Evolutionary conservation across 2,113 vertebrate species (phyloP).

Genomic region (Corythornis vintsioides): DNA sequence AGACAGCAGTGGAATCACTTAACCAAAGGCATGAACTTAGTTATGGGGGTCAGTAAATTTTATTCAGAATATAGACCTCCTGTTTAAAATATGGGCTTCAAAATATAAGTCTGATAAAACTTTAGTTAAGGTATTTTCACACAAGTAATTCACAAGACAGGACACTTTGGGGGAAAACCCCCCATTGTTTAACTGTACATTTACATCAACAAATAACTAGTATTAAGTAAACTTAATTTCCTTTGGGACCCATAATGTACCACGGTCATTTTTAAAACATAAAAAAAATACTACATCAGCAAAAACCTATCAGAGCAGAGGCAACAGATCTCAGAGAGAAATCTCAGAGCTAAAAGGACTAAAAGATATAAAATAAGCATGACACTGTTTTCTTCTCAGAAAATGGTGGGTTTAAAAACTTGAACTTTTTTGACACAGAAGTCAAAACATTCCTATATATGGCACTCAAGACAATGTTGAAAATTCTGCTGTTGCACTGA

Average conservation of each 20-base stretch:
- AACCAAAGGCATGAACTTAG: background rate
- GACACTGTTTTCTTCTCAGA: background rate
- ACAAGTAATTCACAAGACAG: background rate
- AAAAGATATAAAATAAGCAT: background rate
- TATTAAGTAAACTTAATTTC: background rate
- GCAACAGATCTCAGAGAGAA: background rate
- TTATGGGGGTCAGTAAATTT: background rate
- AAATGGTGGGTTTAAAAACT: background rate
- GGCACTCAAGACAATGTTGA: background rate
- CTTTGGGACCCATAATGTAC: background rate
- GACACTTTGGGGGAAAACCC: background rate
- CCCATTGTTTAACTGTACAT: background rate
- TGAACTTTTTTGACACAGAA: background rate
- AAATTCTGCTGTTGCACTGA: background rate
- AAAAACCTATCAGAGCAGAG: background rate
- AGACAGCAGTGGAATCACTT: rapidly evolving
- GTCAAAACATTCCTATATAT: background rate
- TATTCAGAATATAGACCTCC: background rate
- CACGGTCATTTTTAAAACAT: background rate
- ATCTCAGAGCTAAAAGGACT: background rate
- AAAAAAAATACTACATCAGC: background rate
- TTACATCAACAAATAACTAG: background rate
- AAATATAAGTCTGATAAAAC: background rate
- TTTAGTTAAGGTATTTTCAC: background rate
- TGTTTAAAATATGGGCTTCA: background rate